phyloP scores from a whole-genome alignment of 2,797 vertebrate species.

The Chaetophractus vellerosus region DNA sequence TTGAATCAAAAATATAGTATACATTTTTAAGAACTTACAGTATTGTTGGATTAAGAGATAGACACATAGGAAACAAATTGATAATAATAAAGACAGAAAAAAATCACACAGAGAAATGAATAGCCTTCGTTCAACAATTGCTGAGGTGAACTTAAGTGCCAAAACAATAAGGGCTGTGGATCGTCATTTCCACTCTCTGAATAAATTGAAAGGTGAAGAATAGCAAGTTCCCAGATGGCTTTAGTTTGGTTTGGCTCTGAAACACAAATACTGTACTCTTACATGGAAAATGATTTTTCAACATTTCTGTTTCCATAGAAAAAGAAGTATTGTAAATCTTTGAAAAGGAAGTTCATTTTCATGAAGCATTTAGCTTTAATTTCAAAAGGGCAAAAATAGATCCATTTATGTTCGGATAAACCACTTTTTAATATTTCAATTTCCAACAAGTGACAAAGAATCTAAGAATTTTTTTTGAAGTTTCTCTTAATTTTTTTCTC shows the following conservation, averaged over 20 bases:
- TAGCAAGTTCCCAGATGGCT: constrained; percentile 63
- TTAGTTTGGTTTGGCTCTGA: constrained; percentile 73
- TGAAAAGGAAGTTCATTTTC: constrained; percentile 68
- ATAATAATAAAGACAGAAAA: constrained; percentile 54
- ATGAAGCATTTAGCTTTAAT: constrained; percentile 52
- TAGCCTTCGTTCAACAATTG: constrained; percentile 25
- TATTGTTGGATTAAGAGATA: neutral
- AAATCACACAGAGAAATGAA: constrained; percentile 50
- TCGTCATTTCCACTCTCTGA: constrained; percentile 54
- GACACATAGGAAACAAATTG: neutral
- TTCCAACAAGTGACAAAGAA: constrained; percentile 15
- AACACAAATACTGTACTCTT: constrained; percentile 69
- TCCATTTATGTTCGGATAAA: constrained; percentile 29
- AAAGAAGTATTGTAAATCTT: constrained; percentile 67
- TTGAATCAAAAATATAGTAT: neutral
- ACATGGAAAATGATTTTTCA: constrained; percentile 67
- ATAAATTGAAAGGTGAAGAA: constrained; percentile 59
- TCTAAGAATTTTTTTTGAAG: neutral
- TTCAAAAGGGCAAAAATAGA: constrained; percentile 34
- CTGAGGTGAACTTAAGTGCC: constrained; percentile 34
- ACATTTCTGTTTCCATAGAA: constrained; percentile 67
- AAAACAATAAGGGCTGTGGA: constrained; percentile 37
- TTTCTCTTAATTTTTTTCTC: neutral
- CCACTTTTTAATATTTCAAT: constrained; percentile 54
- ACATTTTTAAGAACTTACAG: neutral